A percentile compares a stretch with the other conserved stretches of the same genome.
Evolutionary conservation across 2,113 vertebrate genomes (phyloP).

Genomic region (Oncorhynchus gorbuscha): DNA sequence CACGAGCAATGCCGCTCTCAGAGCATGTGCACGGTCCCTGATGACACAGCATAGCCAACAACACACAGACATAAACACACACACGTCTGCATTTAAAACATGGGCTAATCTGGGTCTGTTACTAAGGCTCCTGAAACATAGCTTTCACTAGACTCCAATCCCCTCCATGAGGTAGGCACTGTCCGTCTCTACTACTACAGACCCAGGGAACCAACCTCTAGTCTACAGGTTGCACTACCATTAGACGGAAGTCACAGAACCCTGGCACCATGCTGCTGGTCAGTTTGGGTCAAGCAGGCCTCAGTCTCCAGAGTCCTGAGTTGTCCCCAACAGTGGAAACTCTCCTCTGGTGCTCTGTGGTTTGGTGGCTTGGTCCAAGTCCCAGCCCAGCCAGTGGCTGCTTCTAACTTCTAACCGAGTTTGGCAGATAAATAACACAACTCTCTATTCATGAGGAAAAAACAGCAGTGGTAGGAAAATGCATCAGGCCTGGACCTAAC

Average conservation of each 20-base stretch:
- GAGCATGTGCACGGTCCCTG: not conserved
- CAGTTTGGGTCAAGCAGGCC: not conserved
- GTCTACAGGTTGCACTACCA: no score
- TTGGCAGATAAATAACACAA: constrained; percentile 42
- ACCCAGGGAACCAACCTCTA: not conserved
- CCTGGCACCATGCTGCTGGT: not conserved
- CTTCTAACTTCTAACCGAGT: constrained; percentile 19
- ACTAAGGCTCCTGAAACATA: constrained; percentile 46
- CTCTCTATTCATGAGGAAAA: constrained; percentile 28
- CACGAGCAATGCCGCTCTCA: not conserved
- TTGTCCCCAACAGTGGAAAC: not conserved
- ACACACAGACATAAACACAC: not conserved
- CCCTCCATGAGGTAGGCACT: not conserved
- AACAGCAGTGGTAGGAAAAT: constrained; percentile 17
- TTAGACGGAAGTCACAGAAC: no score
- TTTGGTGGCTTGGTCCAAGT: no score
- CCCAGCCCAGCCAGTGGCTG: no score
- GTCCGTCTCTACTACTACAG: not conserved
- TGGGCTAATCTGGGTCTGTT: constrained; percentile 28
- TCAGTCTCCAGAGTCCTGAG: not conserved
- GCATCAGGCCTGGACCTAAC: not conserved
- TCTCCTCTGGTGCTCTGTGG: no score
- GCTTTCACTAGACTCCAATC: constrained; percentile 10
- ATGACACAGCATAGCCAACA: not conserved
- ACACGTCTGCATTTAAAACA: constrained; percentile 49